Conservation (phyloP, 2,797 vertebrate species). For the Poeciliopsis gracilis region DNA sequence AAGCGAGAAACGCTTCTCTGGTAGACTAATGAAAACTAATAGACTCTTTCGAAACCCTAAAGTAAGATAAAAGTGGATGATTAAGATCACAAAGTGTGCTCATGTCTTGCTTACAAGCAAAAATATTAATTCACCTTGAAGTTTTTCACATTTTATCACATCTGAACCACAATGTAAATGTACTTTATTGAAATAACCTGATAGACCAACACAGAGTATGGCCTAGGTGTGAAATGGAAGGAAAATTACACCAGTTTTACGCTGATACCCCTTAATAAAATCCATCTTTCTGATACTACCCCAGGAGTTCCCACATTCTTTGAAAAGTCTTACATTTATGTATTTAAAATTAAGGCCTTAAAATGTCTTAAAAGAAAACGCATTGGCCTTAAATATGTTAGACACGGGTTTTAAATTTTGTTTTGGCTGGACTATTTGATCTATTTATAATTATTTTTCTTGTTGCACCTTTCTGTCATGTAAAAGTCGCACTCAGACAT, state of each 20-base stretch:
- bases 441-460: no score
- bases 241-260: neutral
- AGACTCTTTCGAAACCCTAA: neutral
- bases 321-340: no score
- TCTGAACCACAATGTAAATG: neutral
- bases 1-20: neutral
- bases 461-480: no score
- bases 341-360: no score
- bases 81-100: slow-evolving; percentile 8
- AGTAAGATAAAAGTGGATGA: neutral
- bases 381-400: no score
- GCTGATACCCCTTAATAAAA: neutral
- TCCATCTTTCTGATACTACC: neutral
- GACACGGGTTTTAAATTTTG: no score
- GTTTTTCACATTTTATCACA: neutral
- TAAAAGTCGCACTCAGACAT: no score
- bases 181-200: neutral
- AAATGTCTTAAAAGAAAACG: no score
- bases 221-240: neutral
- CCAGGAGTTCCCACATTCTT: no score
- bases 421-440: no score
- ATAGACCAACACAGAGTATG: neutral
- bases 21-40: neutral
- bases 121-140: neutral
- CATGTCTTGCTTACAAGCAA: neutral